Evolutionary conservation across 92 coral and sea anemone genomes (phyloP).

Genomic region (Phenganax subtilis): DNA sequence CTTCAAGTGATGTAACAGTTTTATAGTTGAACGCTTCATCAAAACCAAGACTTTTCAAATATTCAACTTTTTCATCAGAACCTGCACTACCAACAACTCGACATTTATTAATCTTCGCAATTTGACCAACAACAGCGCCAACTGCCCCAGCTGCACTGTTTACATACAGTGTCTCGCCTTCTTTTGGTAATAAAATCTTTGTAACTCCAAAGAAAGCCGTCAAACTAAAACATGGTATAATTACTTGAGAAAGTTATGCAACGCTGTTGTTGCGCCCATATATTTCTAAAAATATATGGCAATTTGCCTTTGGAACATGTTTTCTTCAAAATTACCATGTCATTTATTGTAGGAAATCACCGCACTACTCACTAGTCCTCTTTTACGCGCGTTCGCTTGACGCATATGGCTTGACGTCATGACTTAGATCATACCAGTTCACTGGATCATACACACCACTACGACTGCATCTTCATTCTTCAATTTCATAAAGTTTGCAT

Average conservation of each 20-base stretch:
- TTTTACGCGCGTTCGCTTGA: too few species aligned
- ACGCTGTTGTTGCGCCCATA: not conserved
- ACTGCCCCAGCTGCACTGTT: conserved; percentile 60
- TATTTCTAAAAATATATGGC: not conserved
- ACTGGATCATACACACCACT: too few species aligned
- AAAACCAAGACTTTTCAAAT: conserved; percentile 52
- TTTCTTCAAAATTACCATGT: too few species aligned
- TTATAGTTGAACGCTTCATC: conserved; percentile 56
- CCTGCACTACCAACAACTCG: conserved; percentile 59
- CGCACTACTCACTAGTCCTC: too few species aligned
- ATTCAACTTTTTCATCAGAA: conserved; percentile 51
- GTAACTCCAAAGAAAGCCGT: conserved; percentile 52
- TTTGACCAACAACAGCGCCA: conserved; percentile 50
- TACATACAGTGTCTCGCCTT: conserved; percentile 53
- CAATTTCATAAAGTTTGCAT: too few species aligned
- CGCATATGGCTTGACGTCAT: too few species aligned
- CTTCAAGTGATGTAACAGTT: conserved; percentile 47
- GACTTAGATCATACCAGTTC: too few species aligned
- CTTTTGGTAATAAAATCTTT: conserved; percentile 47
- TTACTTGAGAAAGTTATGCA: not conserved
- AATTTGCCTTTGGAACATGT: not conserved
- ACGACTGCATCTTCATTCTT: too few species aligned
- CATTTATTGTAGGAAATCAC: too few species aligned
- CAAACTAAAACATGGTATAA: conserved; percentile 20
- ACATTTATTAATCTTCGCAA: conserved; percentile 52